Conservation (phyloP, 2,888 invertebrate species). For the Plebejus argus region DNA sequence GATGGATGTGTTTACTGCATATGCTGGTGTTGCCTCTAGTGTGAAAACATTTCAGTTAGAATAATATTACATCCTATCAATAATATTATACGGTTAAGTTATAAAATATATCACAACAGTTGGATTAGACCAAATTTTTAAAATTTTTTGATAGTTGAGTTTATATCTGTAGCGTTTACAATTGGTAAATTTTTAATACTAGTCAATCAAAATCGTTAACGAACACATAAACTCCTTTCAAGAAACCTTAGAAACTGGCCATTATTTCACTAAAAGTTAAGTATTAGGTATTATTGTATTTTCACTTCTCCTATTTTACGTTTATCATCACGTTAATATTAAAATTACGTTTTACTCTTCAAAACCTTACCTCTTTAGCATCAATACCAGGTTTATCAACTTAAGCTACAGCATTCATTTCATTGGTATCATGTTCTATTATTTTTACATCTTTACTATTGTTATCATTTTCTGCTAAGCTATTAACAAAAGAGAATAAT, state of each 20-base stretch:
- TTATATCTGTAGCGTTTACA: not conserved
- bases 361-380: not conserved
- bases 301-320: too few relatives aligned
- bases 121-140: too few relatives aligned
- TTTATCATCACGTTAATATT: too few relatives aligned
- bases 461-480: not conserved
- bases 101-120: not conserved
- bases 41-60: too few relatives aligned
- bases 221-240: not conserved
- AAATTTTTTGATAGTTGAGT: not conserved
- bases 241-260: not conserved
- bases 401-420: not conserved
- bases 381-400: not conserved
- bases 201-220: not conserved
- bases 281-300: too few relatives aligned
- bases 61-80: not conserved
- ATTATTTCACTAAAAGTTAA: too few relatives aligned
- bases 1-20: too few relatives aligned
- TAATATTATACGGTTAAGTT: not conserved
- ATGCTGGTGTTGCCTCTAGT: too few relatives aligned
- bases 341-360: not conserved
- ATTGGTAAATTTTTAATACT: not conserved
- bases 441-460: constrained; percentile 6
- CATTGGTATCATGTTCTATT: not conserved
- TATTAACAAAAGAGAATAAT: constrained; percentile 22